A percentile compares a stretch with the other conserved stretches of the same genome.
Conservation (phyloP, 2,888 invertebrate genomes). For the Parasteatoda lunata region DNA sequence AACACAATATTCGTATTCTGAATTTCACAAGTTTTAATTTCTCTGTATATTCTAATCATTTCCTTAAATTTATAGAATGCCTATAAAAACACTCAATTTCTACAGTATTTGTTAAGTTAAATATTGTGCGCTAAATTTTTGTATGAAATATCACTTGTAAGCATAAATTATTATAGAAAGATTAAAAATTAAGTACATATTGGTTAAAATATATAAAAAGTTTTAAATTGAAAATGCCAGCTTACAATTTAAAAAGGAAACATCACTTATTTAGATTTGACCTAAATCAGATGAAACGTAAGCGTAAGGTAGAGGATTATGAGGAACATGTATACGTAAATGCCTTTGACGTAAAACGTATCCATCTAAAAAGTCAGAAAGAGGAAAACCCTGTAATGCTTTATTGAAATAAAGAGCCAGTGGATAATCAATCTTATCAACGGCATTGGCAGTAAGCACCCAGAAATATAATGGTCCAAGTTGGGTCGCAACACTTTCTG, state of each 20-base stretch:
- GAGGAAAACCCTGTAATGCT: constrained; percentile 65
- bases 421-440: constrained; percentile 69
- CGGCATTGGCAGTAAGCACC: constrained; percentile 70
- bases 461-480: constrained; percentile 70
- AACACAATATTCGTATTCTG: too few species aligned
- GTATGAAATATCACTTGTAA: too few species aligned
- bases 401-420: constrained; percentile 68
- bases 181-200: too few species aligned
- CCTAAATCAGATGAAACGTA: constrained; percentile 57
- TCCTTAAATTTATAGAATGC: too few species aligned
- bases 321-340: constrained; percentile 62
- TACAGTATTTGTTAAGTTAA: too few species aligned
- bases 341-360: constrained; percentile 49
- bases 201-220: too few species aligned
- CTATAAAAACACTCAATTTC: too few species aligned
- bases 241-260: neutral
- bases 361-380: constrained; percentile 31
- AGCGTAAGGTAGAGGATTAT: constrained; percentile 64
- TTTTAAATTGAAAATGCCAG: neutral
- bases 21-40: too few species aligned
- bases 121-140: too few species aligned
- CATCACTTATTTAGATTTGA: neutral
- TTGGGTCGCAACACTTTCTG: constrained; percentile 67
- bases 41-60: too few species aligned
- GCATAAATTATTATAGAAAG: too few species aligned